Base-by-base conservation (phyloP, 2,113 vertebrate species). In the Microtus ochrogaster region DNA sequence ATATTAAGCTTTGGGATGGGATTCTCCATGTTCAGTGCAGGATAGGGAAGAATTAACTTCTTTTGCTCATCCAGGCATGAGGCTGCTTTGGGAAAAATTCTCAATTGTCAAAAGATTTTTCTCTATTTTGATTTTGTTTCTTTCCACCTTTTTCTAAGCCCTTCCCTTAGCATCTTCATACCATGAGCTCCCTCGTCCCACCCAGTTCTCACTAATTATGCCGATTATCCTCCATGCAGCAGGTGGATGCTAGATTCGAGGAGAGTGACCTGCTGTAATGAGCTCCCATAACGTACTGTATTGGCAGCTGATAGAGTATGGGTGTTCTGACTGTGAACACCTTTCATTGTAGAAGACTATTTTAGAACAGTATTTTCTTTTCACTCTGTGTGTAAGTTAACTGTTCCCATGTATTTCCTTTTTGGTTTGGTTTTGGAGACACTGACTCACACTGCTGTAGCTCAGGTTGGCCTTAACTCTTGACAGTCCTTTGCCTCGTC, bases 41-140 rank as follows among this genome's bases (percentile, higher is more conserved):
- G 68, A 76, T 1, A 52, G 49, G 24, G 70, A 95, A 41, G 16
- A 16, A 19, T 14, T 76, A 11, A 2, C 66, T 49, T 52, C 30
- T 7, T 30, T 77, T 4, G 47, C 76, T 89, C 36, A 72, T 30
- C 22, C 33, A 21, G 63, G 33, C 26, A 41, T 26, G 74, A 58
- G 39, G 65, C 21, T 76, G 39, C 36, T 89, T 6, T 77, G 22
- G 5, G 33, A 49, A 85, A 76, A 92, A 63, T 92, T 90, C 39
- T 84, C 11, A 66, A 90, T 63, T 41, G 21, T 65, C 24, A 41
- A 83, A 87, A 66, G 0, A 26, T 28, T 94, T 96, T 44, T 12
- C 24, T 91, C 78, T 77, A 1, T 4, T 82, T 94, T 83, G n/a
- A 19, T 76, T 95, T 85, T 85, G 36, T 93, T 73, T 92, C 58